Conservation (phyloP, 2,113 vertebrate species). For the Rhea americana region DNA sequence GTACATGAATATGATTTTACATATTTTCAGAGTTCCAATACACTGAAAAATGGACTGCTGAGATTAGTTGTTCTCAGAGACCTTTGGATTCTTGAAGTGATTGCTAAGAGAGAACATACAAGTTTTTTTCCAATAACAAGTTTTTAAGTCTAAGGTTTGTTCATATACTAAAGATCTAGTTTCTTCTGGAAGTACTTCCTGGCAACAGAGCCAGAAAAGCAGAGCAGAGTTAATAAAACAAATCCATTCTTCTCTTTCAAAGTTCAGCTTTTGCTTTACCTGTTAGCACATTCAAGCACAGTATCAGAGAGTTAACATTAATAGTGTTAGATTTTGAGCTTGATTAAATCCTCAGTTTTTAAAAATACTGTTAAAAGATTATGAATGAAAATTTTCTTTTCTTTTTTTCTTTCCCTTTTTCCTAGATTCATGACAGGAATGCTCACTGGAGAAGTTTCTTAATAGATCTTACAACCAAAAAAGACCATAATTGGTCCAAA, state of each 20-base stretch:
- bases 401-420: not conserved
- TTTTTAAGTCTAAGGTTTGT: not conserved
- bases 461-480: conserved; percentile 71
- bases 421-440: conserved; percentile 68
- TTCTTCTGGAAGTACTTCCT: not conserved
- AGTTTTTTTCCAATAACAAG: not conserved
- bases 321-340: not conserved
- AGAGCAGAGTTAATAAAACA: not conserved
- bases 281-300: accelerated
- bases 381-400: not conserved
- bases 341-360: not conserved
- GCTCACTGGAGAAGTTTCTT: conserved; percentile 74
- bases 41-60: not conserved
- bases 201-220: not conserved
- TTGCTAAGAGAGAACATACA: not conserved
- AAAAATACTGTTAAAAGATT: not conserved
- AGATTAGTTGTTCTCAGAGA: not conserved
- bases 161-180: not conserved
- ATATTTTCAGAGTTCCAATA: accelerated
- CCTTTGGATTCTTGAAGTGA: not conserved
- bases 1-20: accelerated
- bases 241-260: not conserved
- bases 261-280: not conserved
- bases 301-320: not conserved
- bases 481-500: conserved; percentile 74